These are phyloP conservation scores for Coelinius sp. DNA, from an alignment of 2,888 invertebrate species.

Conservation along the genomic window DNA sequence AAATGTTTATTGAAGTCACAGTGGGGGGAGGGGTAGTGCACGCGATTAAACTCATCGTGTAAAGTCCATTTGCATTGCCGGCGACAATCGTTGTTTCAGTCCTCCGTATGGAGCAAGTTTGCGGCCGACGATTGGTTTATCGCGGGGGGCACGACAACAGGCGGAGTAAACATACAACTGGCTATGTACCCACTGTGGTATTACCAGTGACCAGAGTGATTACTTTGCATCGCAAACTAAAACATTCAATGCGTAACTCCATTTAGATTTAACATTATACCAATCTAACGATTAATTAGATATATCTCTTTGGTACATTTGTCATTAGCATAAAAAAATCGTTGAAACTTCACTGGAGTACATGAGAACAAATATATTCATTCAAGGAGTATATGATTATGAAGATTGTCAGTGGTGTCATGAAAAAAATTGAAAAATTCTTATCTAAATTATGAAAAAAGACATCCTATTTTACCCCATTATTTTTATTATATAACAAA, in stretches of 20 bases:
- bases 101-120: background rate
- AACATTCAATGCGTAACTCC: slow-evolving; percentile 30
- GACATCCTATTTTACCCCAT: no score
- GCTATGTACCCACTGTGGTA: slow-evolving; percentile 27
- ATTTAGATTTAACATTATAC: slow-evolving; percentile 30
- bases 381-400: no score
- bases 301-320: background rate
- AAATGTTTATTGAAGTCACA: slow-evolving; percentile 21
- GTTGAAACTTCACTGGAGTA: background rate
- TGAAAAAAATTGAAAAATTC: no score
- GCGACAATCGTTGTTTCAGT: slow-evolving; percentile 27
- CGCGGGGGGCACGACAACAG: slow-evolving; percentile 42
- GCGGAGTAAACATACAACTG: slow-evolving; percentile 42
- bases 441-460: no score
- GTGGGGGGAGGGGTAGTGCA: slow-evolving; percentile 7
- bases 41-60: slow-evolving; percentile 47
- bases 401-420: no score
- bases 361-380: no score
- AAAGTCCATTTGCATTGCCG: slow-evolving; percentile 49
- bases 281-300: slow-evolving; percentile 28
- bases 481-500: no score
- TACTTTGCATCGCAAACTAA: slow-evolving; percentile 45
- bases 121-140: slow-evolving; percentile 48
- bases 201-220: slow-evolving; percentile 35
- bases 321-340: background rate